Conservation (phyloP, 37 sponge, comb jelly and placozoan species). For the Cladorhizidae sp. region DNA sequence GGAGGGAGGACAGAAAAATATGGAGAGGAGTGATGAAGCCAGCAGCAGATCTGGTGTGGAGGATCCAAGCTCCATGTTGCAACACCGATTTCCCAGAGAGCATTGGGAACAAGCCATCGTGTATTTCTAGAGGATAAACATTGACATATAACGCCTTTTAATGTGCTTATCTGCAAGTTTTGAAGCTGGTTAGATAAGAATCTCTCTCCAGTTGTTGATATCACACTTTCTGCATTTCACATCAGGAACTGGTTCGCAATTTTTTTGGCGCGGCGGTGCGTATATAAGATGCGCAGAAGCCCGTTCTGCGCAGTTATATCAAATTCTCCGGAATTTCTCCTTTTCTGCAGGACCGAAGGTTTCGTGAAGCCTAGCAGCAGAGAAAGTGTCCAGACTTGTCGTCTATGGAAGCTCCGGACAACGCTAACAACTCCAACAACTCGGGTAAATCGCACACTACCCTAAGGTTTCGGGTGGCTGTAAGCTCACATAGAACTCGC, state of each 20-base stretch:
- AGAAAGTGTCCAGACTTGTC: no score
- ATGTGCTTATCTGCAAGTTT: not conserved
- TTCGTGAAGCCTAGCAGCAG: no score
- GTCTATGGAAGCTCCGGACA: not conserved
- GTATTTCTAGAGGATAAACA: not conserved
- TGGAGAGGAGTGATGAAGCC: not conserved
- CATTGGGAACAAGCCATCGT: constrained; percentile 64
- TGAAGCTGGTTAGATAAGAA: not conserved
- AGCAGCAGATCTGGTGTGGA: not conserved
- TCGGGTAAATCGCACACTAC: not conserved
- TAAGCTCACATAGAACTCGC: no score
- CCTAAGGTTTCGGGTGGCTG: no score
- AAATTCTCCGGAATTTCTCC: no score
- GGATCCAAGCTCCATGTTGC: not conserved
- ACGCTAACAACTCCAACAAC: constrained; percentile 2
- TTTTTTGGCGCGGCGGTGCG: no score
- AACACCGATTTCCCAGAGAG: constrained; percentile 57
- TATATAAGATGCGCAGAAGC: no score
- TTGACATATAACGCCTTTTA: not conserved
- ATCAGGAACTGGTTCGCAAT: no score
- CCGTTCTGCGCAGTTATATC: no score
- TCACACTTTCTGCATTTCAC: no score
- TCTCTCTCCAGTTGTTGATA: not conserved
- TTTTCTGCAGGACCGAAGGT: no score
- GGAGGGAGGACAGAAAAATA: not conserved